Conservation (phyloP, 2,888 invertebrate species). For the Napeogenes inachia region DNA sequence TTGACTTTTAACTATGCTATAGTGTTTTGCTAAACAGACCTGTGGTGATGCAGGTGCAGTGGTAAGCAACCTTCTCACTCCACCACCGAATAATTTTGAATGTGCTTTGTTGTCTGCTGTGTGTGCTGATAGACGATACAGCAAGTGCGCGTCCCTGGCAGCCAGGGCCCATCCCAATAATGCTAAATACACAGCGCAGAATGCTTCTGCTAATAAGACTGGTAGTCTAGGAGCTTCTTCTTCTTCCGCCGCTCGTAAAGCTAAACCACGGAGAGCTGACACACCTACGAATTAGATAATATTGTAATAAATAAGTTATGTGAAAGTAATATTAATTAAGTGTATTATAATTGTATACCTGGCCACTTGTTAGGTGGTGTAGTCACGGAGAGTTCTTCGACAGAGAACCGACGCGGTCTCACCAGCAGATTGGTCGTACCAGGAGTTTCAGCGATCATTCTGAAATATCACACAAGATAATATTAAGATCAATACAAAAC, state of each 20-base stretch:
- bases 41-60: slow-evolving; percentile 81
- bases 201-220: slow-evolving; percentile 94
- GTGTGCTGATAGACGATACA: slow-evolving; percentile 92
- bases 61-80: slow-evolving; percentile 89
- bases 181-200: slow-evolving; percentile 94
- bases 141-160: slow-evolving; percentile 94
- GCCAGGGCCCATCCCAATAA: slow-evolving; percentile 94
- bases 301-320: background rate
- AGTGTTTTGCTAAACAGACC: slow-evolving; percentile 35
- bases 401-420: slow-evolving; percentile 84
- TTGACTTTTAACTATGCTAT: too few relatives aligned
- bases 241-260: slow-evolving; percentile 96
- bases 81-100: slow-evolving; percentile 91
- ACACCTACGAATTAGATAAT: slow-evolving; percentile 77
- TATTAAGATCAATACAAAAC: background rate
- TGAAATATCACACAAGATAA: slow-evolving; percentile 32
- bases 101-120: slow-evolving; percentile 87
- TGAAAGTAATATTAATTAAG: background rate
- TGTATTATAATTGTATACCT: slow-evolving; percentile 54
- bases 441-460: slow-evolving; percentile 68
- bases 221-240: slow-evolving; percentile 94
- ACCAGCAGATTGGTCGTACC: slow-evolving; percentile 79
- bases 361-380: slow-evolving; percentile 95
- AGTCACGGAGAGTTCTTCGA: slow-evolving; percentile 87
- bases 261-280: slow-evolving; percentile 91